Evolutionary conservation across 2,888 invertebrate species (phyloP), one percentile per base, ranked within the genome.

Genomic region (Sphaerophoria taeniata): DNA sequence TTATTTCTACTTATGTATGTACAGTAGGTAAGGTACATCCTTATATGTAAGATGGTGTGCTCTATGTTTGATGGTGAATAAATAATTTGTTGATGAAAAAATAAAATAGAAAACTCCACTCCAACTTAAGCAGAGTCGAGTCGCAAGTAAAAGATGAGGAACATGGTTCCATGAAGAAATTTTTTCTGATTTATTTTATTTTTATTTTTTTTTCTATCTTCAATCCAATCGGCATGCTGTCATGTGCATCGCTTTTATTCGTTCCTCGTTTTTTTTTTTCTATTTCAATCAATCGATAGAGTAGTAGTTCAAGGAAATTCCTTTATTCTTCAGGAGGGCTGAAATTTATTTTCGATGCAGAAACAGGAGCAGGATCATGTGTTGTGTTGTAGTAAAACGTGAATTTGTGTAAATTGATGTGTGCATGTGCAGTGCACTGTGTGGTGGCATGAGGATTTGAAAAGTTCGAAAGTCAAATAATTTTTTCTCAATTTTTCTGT

Each of bases 151-250:
- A 34, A 61, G 39, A 39, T 55, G 14, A 33, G 63, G 36, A 58
- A 73, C 60, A 49, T 24, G 24, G 24, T 24, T 24, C 1, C 24
- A 24, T 24, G 14, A 47, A 9, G 11, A 31, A n/a, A n/a, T n/a
- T n/a, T n/a, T n/a, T n/a, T n/a, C n/a, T n/a, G n/a, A n/a, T n/a
- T n/a, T n/a, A n/a, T n/a, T n/a, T n/a, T 51, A 53, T 73, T 33
- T 33, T 33, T 65, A 24, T 65, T 63, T 39, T 7, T 2, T 16
- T 51, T 63, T 24, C 34, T 76, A 58, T 14, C 45, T 67, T 79
- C 51, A 47, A 69, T 80, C 49, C 61, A 63, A 75, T 75, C 34
- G 74, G 63, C 61, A 70, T 75, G 74, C 55, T 74, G 79, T 63
- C 74, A 74, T 74, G 79, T 74, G 74, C 69, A 58, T 24, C 71